phyloP scores from a whole-genome alignment of 2,113 vertebrate species.

The Pomatostomus ruficeps region DNA sequence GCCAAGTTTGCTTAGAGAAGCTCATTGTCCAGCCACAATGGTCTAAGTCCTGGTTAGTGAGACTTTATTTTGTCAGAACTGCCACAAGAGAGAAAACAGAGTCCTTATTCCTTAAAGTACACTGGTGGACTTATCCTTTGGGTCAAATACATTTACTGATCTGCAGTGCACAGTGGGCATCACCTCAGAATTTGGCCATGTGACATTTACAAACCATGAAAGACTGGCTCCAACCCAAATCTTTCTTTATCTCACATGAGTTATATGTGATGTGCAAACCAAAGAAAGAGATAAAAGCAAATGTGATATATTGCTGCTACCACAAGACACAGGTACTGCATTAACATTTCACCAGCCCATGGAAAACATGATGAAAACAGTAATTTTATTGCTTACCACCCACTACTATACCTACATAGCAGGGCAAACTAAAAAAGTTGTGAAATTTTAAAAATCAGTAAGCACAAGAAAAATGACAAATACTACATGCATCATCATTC shows the following conservation, averaged over 20 bases:
- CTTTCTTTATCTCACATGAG: not conserved
- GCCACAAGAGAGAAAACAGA: not conserved
- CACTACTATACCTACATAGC: not conserved
- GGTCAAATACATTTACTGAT: not conserved
- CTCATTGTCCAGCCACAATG: not conserved
- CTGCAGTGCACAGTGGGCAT: not conserved
- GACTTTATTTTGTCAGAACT: not conserved
- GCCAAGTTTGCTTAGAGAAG: not conserved
- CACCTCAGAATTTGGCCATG: not conserved
- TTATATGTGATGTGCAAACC: not conserved
- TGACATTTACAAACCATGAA: not conserved
- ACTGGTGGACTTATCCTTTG: not conserved
- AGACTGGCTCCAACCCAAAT: not conserved
- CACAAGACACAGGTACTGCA: not conserved
- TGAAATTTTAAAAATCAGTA: not conserved
- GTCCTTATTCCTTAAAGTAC: not conserved
- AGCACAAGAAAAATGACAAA: not conserved
- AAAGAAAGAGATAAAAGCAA: not conserved
- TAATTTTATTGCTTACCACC: not conserved
- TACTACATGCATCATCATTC: not conserved
- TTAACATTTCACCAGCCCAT: not conserved
- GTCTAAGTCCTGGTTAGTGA: not conserved
- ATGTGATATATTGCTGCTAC: not conserved
- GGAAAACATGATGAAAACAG: not conserved
- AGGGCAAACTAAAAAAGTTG: not conserved